Evolutionary conservation across 1,140 invertebrate genomes (phyloP).

Genomic region (Ladona fulva): DNA sequence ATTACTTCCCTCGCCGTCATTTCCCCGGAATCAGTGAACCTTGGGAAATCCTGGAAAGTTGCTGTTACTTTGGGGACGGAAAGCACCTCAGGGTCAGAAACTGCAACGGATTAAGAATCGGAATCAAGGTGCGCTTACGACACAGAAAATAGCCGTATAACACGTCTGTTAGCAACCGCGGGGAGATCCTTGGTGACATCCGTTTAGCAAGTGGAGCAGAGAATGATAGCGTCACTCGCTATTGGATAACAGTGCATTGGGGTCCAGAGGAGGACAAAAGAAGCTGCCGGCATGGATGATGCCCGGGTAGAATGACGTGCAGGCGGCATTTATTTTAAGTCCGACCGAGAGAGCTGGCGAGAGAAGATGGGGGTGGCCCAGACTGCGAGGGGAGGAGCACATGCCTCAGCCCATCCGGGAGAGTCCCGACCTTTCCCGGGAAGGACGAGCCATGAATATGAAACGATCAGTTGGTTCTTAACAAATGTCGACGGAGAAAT

Average conservation of each 20-base stretch:
- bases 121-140: no score
- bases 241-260: no score
- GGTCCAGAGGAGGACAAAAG: neutral
- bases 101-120: no score
- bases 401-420: neutral
- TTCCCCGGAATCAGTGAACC: neutral
- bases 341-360: neutral
- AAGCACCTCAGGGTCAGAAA: neutral
- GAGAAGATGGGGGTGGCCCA: neutral
- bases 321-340: slow-evolving; percentile 6
- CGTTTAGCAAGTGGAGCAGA: no score
- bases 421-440: neutral
- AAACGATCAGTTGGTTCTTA: no score
- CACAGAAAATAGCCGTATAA: no score
- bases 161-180: no score
- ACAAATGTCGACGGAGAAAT: no score
- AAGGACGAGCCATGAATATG: no score
- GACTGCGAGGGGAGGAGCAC: neutral
- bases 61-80: neutral
- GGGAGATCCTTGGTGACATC: no score
- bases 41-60: neutral
- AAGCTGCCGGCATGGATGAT: neutral
- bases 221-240: no score
- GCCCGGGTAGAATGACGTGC: neutral
- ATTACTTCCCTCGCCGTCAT: neutral